Evolutionary conservation across 2,888 invertebrate genomes (phyloP), one percentile per base, ranked within the genome.

Genomic region (Oasisia sp.): DNA sequence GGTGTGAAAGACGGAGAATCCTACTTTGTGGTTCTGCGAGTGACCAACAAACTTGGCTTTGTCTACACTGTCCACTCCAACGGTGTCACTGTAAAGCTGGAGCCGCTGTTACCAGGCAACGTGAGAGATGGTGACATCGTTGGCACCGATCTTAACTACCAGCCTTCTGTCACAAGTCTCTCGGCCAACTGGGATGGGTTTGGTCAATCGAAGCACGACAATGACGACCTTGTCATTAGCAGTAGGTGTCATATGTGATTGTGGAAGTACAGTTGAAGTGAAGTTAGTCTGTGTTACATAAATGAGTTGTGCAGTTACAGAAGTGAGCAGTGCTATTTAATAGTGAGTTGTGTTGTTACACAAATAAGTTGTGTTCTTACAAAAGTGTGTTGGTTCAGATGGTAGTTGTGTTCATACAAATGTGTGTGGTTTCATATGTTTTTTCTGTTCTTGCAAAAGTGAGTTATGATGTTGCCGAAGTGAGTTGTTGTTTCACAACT

Each of bases 121-220:
- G 95, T 95, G n/a, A 94, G 93, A 90, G 94, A 95, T 91, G 95
- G 95, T 2, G 92, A 93, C 91, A 92, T 94, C 0, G 91, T 92
- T 11, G 94, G 94, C 9, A 93, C 93, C 91, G 94, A 95, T 92
- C 93, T 95, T 7, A 93, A 93, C 38, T 93, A 94, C 45, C 93
- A 93, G 91, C 93, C 94, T 19, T 94, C 94, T 19, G 93, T 91
- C 32, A 93, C 92, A 19, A 94, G 92, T 89, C 93, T 95, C 9
- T 93, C 94, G 11, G 94, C 94, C 32, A 95, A 95, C 94, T 95
- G 95, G 95, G 93, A 94, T 38, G 95, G 94, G 2, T 95, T 95
- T 93, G 95, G 95, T 90, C 8, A 32, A 74, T 27, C 74, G 7
- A 74, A 74, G 27, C 7, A 74, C 27, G 74, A 74, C 7, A 27